Percentiles rank a stretch among this genome's conserved stretches.
phyloP scores from a whole-genome alignment of 2,113 vertebrate species.

The Catagonus wagneri region DNA sequence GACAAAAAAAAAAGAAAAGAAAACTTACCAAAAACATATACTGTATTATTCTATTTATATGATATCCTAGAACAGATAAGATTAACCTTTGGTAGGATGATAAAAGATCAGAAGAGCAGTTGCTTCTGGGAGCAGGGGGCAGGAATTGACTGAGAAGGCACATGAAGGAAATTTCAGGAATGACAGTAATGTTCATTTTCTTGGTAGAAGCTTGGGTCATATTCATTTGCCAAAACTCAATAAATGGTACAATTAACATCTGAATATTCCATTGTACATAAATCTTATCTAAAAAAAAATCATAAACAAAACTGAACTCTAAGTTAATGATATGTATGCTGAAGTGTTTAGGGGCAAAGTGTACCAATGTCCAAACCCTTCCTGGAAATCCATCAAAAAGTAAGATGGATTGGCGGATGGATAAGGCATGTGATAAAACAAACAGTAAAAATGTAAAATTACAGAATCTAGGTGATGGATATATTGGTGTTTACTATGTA shows the following conservation, averaged over 20 bases:
- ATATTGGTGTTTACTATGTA: not conserved
- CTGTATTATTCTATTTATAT: conserved; percentile 9
- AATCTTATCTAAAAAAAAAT: conserved; percentile 15
- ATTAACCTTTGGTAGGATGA: not conserved
- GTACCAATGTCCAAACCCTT: not conserved
- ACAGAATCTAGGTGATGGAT: not conserved
- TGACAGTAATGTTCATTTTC: not conserved
- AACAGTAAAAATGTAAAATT: conserved; percentile 15
- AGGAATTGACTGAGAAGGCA: not conserved
- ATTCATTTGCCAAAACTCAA: not conserved
- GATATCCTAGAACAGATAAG: not conserved
- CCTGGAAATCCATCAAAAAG: conserved; percentile 20
- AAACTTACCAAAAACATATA: conserved; percentile 42
- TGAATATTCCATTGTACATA: not conserved
- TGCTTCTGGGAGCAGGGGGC: not conserved
- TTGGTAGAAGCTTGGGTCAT: not conserved
- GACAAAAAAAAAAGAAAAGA: too few species aligned
- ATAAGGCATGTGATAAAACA: not conserved
- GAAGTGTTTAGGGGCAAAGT: not conserved
- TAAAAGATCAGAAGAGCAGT: not conserved
- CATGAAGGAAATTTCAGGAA: not conserved
- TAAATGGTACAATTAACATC: conserved; percentile 27
- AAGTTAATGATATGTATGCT: not conserved
- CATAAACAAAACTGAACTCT: not conserved
- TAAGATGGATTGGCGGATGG: not conserved